Evolutionary conservation across 2,113 vertebrate species (phyloP), one percentile per base, ranked within the genome.

Genomic region (Urocolius indicus): DNA sequence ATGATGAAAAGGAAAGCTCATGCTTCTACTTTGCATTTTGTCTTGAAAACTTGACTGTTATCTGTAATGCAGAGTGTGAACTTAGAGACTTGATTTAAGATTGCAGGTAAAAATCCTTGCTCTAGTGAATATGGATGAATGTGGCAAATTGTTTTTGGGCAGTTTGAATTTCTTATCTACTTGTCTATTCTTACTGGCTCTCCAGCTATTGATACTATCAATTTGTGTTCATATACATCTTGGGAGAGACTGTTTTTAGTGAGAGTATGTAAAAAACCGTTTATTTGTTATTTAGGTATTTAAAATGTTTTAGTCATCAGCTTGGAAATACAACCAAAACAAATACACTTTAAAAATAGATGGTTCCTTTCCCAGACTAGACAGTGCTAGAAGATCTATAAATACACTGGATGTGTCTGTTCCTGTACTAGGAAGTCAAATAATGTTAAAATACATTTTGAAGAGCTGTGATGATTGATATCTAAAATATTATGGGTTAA

Each of bases 371-470:
- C 63, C 63, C 80, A 96, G 87, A 77, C 76, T 66, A 94, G 87
- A 86, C 86, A 92, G 51, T 5, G 5, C 55, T 92, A 36, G 19
- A 84, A 73, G 62, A 48, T 51, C 84, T 87, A 90, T 82, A 95
- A 94, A 96, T 93, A 93, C 5, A 46, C 52, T 82, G 34, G 24
- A 84, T 90, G 61, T 87, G 61, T 93, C 74, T 91, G 61, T 46
- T 87, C 22, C 16, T 91, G 66, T 55, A 29, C 57, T 89, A 66
- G 84, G 87, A 96, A 96, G 87, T 93, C 66, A 95, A 79, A 72
- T 59, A 23, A 82, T 1, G 3, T 46, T 92, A 88, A 85, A 76
- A 73, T 52, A 68, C 16, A 45, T 83, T 73, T 45, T 84, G 34
- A 93, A 87, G 58, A 90, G 21, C 45, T 82, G 49, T 79, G 62